A percentile compares a stretch with the other conserved stretches of the same genome.
phyloP scores from a whole-genome alignment of 92 coral and sea anemone species.

The Actinernus sp. region DNA sequence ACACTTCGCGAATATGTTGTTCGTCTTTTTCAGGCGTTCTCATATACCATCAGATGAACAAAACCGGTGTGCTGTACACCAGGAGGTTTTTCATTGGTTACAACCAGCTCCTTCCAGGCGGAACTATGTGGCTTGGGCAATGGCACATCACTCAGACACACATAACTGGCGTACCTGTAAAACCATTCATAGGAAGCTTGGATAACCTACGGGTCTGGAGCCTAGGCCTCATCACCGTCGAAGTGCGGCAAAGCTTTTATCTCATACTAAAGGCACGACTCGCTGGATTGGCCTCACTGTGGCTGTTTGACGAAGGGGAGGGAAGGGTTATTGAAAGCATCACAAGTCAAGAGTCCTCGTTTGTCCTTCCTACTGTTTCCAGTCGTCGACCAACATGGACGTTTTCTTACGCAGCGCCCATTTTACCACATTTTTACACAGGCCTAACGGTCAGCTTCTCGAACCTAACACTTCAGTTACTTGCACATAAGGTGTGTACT shows the following conservation, averaged over 20 bases:
- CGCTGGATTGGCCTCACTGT: constrained; percentile 70
- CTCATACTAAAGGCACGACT: constrained; percentile 50
- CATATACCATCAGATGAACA: constrained; percentile 71
- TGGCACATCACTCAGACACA: constrained; percentile 86
- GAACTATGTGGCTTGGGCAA: constrained; percentile 86
- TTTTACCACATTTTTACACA: constrained; percentile 37
- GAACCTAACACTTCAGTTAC: constrained; percentile 61
- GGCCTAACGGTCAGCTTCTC: constrained; percentile 40
- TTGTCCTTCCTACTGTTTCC: constrained; percentile 67
- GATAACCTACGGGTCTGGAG: constrained; percentile 93
- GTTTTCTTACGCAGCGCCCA: constrained; percentile 80
- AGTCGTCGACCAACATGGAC: constrained; percentile 88
- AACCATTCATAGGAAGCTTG: constrained; percentile 85
- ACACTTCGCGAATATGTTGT: too few species aligned
- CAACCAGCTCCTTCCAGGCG: constrained; percentile 68
- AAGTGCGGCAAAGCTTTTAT: constrained; percentile 82
- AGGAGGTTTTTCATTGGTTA: constrained; percentile 75
- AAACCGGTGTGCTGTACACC: constrained; percentile 62
- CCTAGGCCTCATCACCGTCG: constrained; percentile 72
- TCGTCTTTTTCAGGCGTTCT: constrained; percentile 52
- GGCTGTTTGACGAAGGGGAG: constrained; percentile 97
- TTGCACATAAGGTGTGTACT: constrained; percentile 66
- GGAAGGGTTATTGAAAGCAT: constrained; percentile 69
- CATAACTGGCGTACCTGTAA: constrained; percentile 78
- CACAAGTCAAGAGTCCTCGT: constrained; percentile 29